These are phyloP conservation scores for Arrhopalites spinosus DNA, from an alignment of 2,888 invertebrate species.

Conservation along the genomic window DNA sequence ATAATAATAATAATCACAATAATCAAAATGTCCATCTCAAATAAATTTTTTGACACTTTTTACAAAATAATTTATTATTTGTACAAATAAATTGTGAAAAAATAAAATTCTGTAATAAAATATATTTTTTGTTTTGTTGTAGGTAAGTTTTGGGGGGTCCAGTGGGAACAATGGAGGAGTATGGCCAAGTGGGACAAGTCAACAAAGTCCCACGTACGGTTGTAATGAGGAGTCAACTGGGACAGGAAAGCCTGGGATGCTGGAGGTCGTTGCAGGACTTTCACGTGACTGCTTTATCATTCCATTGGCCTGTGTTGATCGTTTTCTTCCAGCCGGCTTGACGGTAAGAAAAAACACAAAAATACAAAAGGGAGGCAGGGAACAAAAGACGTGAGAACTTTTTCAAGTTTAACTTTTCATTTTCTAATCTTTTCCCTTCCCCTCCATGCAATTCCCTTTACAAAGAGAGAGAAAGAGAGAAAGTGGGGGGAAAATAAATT, in stretches of 20 bases:
- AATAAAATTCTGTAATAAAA: not conserved
- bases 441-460: not conserved
- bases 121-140: constrained; percentile 8
- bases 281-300: constrained; percentile 92
- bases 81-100: not conserved
- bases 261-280: constrained; percentile 69
- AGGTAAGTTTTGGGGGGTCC: constrained; percentile 52
- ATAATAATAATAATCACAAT: not conserved
- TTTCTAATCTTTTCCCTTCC: not conserved
- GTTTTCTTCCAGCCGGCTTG: constrained; percentile 87
- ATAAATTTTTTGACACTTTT: not conserved
- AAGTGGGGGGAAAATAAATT: not conserved
- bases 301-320: constrained; percentile 83
- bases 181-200: constrained; percentile 32
- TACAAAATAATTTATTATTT: not conserved
- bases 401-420: not conserved
- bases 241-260: constrained; percentile 71
- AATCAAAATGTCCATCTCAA: not conserved
- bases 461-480: not conserved
- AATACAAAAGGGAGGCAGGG: no score
- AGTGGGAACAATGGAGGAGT: constrained; percentile 41
- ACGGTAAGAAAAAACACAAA: constrained; percentile 65
- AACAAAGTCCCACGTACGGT: constrained; percentile 30
- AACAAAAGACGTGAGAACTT: no score
- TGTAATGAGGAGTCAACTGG: constrained; percentile 16